phyloP scores from a whole-genome alignment of 2,888 invertebrate species.

The Pollenia labialis region DNA sequence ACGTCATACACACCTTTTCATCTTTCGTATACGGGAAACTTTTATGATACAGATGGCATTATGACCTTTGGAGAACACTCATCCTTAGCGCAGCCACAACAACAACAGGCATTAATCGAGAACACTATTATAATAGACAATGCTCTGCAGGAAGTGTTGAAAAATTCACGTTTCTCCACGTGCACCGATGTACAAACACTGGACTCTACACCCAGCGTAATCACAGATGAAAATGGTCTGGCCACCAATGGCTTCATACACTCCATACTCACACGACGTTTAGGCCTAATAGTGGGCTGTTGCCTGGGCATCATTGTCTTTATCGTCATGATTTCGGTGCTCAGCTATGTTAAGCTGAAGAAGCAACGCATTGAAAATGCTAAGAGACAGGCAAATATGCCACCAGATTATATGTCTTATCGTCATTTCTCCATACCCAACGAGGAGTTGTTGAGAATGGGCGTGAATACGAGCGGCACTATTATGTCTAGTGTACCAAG shows the following conservation, averaged over 20 bases:
- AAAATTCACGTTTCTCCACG: conserved; percentile 90
- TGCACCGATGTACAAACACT: conserved; percentile 91
- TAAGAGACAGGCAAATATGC: conserved; percentile 88
- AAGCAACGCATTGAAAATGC: conserved; percentile 90
- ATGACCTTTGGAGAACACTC: conserved; percentile 72
- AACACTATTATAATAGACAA: conserved; percentile 87
- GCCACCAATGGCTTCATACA: conserved; percentile 89
- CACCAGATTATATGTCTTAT: conserved; percentile 93
- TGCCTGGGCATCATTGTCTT: conserved; percentile 94
- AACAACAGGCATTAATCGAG: conserved; percentile 78
- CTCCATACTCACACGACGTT: conserved; percentile 91
- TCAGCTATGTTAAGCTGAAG: conserved; percentile 93
- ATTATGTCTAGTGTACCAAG: conserved; percentile 81
- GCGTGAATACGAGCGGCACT: conserved; percentile 74
- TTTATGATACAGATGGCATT: conserved; percentile 68
- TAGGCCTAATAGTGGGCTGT: conserved; percentile 94
- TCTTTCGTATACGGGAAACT: conserved; percentile 66
- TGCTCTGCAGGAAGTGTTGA: conserved; percentile 85
- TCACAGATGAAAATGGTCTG: conserved; percentile 85
- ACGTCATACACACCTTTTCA: conserved; percentile 64
- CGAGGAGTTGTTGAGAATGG: conserved; percentile 85
- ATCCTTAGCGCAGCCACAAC: conserved; percentile 74
- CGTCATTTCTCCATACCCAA: conserved; percentile 89
- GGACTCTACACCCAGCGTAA: conserved; percentile 88
- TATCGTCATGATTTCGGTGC: conserved; percentile 91